Evolutionary conservation across 2,888 invertebrate genomes (phyloP).

Genomic region (Nemapogon koenigi): DNA sequence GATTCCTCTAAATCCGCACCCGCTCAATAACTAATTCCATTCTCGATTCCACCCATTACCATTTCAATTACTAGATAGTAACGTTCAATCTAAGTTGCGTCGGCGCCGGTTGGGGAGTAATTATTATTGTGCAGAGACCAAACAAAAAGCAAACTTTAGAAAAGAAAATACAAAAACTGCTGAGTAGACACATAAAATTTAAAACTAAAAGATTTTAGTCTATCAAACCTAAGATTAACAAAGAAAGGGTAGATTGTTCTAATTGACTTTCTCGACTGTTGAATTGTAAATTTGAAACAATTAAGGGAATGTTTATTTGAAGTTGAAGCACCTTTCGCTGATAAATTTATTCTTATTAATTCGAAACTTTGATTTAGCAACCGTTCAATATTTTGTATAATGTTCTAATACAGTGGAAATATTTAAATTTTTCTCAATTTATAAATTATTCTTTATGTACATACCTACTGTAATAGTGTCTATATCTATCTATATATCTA

Average conservation of each 20-base stretch:
- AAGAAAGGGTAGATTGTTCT: slow-evolving; percentile 7
- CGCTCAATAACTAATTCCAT: slow-evolving; percentile 24
- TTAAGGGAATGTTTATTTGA: slow-evolving; percentile 9
- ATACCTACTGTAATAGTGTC: too few species aligned
- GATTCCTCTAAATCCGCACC: slow-evolving; percentile 26
- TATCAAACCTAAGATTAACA: slow-evolving; percentile 9
- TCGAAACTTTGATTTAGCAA: slow-evolving; percentile 4
- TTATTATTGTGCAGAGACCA: slow-evolving; percentile 10
- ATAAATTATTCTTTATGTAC: too few species aligned
- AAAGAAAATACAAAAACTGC: slow-evolving; percentile 5
- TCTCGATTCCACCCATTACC: slow-evolving; percentile 24
- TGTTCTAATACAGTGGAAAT: neutral
- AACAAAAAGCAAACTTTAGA: neutral
- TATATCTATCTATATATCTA: too few species aligned
- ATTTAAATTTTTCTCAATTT: slow-evolving; percentile 9
- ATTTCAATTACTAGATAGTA: slow-evolving; percentile 23
- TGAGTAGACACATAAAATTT: slow-evolving; percentile 1
- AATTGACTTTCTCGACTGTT: slow-evolving; percentile 10
- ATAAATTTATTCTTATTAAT: slow-evolving; percentile 9
- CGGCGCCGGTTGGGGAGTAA: slow-evolving; percentile 16
- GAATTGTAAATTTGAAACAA: slow-evolving; percentile 10
- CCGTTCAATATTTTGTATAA: neutral
- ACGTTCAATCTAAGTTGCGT: slow-evolving; percentile 12
- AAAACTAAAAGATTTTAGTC: slow-evolving; percentile 7
- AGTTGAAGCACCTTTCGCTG: slow-evolving; percentile 8